Evolutionary conservation across 2,888 invertebrate genomes (phyloP), one percentile per base, ranked within the genome.

Genomic region (Ligdia adustata): DNA sequence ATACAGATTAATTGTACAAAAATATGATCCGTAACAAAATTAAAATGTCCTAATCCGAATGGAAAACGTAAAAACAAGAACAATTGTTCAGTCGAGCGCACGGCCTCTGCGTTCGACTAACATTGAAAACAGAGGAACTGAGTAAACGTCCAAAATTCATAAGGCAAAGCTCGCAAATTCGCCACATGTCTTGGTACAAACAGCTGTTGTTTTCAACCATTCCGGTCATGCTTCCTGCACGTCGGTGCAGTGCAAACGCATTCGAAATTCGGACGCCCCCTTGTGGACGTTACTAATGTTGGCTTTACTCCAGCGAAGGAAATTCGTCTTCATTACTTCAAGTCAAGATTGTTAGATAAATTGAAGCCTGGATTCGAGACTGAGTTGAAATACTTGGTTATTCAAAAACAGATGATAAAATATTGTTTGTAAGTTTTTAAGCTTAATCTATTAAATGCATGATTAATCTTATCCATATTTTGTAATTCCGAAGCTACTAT

Each of bases 271-370:
- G 24, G 34, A 38, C 52, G 42, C 54, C 39, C 46, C 42, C n/a
- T 40, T 60, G 55, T 55, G 57, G 54, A 57, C 57, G 52, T 57
- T 53, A 55, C 49, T 22, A 42, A 49, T 43, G 54, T 50, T 60
- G 60, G 60, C 58, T 46, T 22, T 27, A 42, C 33, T 60, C 60
- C 62, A 60, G 44, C 6, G 1, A 27, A 15, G 31, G 27, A 29
- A 48, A 42, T 43, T 49, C 24, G 29, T 40, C 40, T 42, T 32
- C 37, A 42, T 48, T 42, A 38, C 22, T 15, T 32, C 20, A 3
- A 24, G 24, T 46, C 22, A 39, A 24, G 28, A 34, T 28, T 16
- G 22, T 9, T 11, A n/a, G 14, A 35, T 22, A 9, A 22, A 13
- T 26, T 27, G 24, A 6, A 6, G 9, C 7, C 13, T 26, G 37